phyloP scores from a whole-genome alignment of 2,888 invertebrate species.

The Neuroscelio doddi region DNA sequence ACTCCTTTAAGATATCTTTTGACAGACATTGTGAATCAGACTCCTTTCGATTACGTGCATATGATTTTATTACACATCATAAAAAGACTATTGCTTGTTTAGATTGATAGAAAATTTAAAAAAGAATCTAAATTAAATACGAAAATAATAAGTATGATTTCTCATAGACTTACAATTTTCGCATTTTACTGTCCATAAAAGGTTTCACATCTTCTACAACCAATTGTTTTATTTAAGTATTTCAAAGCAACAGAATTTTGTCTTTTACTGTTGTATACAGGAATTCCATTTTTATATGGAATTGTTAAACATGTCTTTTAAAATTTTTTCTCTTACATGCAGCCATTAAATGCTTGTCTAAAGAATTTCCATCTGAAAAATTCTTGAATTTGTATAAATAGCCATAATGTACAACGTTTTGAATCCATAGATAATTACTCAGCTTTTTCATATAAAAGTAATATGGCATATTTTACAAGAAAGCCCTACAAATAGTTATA shows the following conservation, averaged over 20 bases:
- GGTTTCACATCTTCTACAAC: conserved; percentile 48
- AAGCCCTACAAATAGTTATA: no score
- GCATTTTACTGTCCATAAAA: conserved; percentile 47
- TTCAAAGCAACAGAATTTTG: conserved; percentile 55
- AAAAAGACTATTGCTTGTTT: conserved; percentile 32
- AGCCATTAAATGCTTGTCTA: conserved; percentile 33
- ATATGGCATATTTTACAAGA: conserved; percentile 19
- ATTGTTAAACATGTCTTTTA: no score
- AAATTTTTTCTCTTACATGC: conserved; percentile 49
- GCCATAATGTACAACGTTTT: conserved; percentile 26
- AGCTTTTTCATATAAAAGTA: conserved; percentile 39
- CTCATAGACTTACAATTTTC: conserved; percentile 26
- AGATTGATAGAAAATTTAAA: conserved; percentile 36
- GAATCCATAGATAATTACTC: conserved; percentile 33
- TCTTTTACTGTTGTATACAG: conserved; percentile 53
- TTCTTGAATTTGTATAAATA: no score
- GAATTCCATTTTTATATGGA: conserved; percentile 48
- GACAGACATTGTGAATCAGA: conserved; percentile 21
- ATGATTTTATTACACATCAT: conserved; percentile 25
- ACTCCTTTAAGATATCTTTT: conserved; percentile 25
- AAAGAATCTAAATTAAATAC: conserved; percentile 25
- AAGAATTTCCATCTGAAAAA: neutral
- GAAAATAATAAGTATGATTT: conserved; percentile 23
- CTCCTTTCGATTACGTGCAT: conserved; percentile 39
- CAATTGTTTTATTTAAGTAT: conserved; percentile 31